Conservation (phyloP, 2,113 vertebrate species). For the Cromileptes altivelis region DNA sequence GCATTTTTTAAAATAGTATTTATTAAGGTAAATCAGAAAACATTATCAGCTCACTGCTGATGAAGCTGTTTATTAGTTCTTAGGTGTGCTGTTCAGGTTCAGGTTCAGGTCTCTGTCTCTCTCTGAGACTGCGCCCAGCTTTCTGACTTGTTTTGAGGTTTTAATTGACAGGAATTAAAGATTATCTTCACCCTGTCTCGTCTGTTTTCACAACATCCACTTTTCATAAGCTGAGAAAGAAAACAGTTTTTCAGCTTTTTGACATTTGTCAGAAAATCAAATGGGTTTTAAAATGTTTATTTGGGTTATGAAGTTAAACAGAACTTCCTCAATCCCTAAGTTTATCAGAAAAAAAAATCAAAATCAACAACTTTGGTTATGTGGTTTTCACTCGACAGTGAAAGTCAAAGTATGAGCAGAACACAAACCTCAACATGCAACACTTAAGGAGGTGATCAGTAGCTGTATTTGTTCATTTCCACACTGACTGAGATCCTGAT, state of each 20-base stretch:
- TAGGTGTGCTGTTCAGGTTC: no score
- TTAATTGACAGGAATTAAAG: background rate
- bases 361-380: no score
- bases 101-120: no score
- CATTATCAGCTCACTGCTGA: no score
- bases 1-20: no score
- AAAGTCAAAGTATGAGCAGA: no score
- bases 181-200: background rate
- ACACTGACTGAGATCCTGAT: background rate
- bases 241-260: background rate
- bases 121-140: no score
- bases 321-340: background rate
- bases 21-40: no score
- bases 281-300: background rate
- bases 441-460: background rate
- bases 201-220: background rate
- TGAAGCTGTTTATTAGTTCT: no score
- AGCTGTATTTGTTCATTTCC: background rate
- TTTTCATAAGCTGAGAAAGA: background rate
- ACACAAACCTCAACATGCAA: background rate
- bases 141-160: no score
- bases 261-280: background rate
- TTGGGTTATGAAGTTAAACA: background rate
- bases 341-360: background rate
- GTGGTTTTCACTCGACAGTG: no score